A percentile compares a stretch with the other conserved stretches of the same genome.
These are phyloP conservation scores for Hirtodrosophila cameraria DNA, from an alignment of 2,888 invertebrate genomes.

Conservation along the genomic window DNA sequence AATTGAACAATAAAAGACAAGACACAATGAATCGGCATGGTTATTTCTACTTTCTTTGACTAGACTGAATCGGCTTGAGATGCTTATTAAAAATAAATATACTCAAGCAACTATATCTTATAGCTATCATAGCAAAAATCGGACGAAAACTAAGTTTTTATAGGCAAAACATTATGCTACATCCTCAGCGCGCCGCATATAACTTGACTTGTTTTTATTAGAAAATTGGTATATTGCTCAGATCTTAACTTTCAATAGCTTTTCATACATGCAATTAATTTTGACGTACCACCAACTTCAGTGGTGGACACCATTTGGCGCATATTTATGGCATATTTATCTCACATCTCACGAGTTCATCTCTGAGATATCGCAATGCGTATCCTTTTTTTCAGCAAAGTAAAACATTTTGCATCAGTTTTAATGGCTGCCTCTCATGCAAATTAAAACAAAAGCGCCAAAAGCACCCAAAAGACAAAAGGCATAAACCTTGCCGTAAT, in stretches of 20 bases:
- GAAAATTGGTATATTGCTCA: not conserved
- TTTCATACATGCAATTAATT: slow-evolving; percentile 30
- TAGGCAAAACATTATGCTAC: too few species aligned
- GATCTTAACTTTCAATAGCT: slow-evolving; percentile 2
- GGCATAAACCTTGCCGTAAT: slow-evolving; percentile 48
- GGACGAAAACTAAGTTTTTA: too few species aligned
- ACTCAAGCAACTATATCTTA: too few species aligned
- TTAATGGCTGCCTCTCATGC: slow-evolving; percentile 49
- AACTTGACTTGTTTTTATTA: not conserved
- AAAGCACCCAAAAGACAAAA: slow-evolving; percentile 32
- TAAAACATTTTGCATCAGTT: slow-evolving; percentile 36
- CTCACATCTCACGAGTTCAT: not conserved
- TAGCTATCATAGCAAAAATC: too few species aligned
- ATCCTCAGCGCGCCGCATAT: too few species aligned
- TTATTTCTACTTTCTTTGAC: too few species aligned
- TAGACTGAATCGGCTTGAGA: too few species aligned
- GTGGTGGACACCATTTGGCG: slow-evolving; percentile 31
- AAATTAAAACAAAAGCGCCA: slow-evolving; percentile 42
- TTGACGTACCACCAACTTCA: slow-evolving; percentile 38
- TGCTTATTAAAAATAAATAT: too few species aligned
- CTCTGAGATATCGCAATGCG: slow-evolving; percentile 13
- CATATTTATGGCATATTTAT: slow-evolving; percentile 54
- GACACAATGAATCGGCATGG: too few species aligned
- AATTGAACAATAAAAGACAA: too few species aligned
- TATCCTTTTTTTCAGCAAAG: slow-evolving; percentile 5